Conservation (phyloP, 2,113 vertebrate species). For the Bambusicola thoracicus region DNA sequence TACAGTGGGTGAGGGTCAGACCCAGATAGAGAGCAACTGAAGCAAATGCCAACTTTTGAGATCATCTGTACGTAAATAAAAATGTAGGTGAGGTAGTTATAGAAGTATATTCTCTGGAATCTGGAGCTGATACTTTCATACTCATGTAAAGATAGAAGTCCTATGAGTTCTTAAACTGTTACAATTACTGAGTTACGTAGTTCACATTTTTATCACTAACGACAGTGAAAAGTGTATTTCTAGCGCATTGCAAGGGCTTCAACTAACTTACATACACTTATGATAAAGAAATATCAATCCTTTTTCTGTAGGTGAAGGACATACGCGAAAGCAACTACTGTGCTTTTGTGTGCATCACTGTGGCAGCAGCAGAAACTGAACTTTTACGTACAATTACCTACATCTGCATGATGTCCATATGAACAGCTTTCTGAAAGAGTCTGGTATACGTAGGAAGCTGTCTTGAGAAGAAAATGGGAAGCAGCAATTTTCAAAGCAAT, state of each 20-base stretch:
- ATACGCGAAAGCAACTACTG: neutral
- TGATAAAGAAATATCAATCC: neutral
- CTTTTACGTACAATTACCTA: neutral
- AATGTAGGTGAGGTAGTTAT: neutral
- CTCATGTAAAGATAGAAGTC: neutral
- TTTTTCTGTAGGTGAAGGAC: constrained; percentile 23
- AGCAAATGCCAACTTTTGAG: neutral
- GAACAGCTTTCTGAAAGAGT: neutral
- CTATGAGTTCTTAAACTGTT: neutral
- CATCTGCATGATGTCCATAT: neutral
- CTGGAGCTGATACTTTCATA: neutral
- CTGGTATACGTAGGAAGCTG: neutral
- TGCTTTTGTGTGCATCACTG: neutral
- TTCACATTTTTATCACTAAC: neutral
- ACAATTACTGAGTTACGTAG: neutral
- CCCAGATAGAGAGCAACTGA: neutral
- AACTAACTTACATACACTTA: neutral
- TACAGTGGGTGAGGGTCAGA: neutral
- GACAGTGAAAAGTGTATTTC: neutral
- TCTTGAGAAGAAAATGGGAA: neutral
- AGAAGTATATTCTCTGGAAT: neutral
- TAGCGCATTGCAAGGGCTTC: neutral
- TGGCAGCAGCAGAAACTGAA: neutral
- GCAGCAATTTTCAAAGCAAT: neutral
- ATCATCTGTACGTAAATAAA: neutral